These are phyloP conservation scores for Merluccius polli DNA, from an alignment of 2,797 vertebrate species.

Conservation along the genomic window DNA sequence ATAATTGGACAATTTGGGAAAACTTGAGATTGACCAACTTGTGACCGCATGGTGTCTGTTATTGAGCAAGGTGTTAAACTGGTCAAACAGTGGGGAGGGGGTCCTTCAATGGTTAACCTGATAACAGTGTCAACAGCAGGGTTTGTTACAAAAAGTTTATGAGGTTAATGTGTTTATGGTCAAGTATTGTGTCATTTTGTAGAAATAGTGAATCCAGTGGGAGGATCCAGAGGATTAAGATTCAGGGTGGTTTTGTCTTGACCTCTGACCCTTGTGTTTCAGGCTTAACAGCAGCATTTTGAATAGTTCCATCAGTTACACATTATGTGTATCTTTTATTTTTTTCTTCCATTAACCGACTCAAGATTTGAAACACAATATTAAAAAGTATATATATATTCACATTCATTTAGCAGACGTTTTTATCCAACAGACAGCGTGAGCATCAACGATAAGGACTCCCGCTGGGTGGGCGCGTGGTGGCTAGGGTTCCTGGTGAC, in stretches of 20 bases:
- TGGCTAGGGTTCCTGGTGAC: conserved; percentile 84
- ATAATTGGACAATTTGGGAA: not conserved
- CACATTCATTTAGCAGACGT: not conserved
- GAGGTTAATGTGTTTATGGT: no score
- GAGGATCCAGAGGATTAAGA: not conserved
- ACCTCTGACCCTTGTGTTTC: not conserved
- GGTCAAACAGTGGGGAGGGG: no score
- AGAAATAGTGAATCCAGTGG: no score
- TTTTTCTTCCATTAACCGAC: not conserved
- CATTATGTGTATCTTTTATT: no score
- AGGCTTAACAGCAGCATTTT: no score
- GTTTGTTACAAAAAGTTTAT: no score
- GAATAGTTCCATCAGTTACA: no score
- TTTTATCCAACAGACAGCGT: conserved; percentile 66
- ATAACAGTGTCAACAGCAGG: not conserved
- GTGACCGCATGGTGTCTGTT: not conserved
- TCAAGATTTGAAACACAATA: not conserved
- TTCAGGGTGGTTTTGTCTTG: not conserved
- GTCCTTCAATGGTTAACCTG: not conserved
- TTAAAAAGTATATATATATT: not conserved
- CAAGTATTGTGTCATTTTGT: no score
- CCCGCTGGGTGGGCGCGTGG: conserved; percentile 89
- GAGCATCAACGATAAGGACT: conserved; percentile 78
- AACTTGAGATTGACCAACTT: not conserved
- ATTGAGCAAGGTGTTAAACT: not conserved